A percentile compares a stretch with the other conserved stretches of the same genome.
Evolutionary conservation across 2,888 invertebrate genomes (phyloP).

Genomic region (Coelinius sp.): DNA sequence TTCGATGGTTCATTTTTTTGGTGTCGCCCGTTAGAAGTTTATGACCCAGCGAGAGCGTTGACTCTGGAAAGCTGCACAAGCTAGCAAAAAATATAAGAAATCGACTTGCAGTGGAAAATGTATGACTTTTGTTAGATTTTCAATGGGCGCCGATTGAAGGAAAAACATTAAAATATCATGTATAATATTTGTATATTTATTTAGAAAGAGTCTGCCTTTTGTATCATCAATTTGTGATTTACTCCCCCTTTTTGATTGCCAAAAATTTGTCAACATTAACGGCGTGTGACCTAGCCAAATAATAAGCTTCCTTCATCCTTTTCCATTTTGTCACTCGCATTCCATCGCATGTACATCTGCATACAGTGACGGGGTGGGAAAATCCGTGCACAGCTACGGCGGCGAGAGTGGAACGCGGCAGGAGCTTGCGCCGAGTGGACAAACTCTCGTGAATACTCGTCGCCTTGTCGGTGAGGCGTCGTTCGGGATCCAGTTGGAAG

Average conservation of each 20-base stretch:
- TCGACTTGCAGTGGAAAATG: constrained; percentile 9
- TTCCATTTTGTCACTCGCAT: background rate
- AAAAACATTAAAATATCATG: too few relatives aligned
- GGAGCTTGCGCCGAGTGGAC: constrained; percentile 59
- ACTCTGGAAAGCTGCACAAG: constrained; percentile 1
- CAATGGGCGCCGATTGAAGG: background rate
- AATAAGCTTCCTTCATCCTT: background rate
- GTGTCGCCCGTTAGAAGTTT: background rate
- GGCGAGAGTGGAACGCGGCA: constrained; percentile 26
- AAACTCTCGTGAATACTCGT: constrained; percentile 40
- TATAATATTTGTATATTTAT: too few relatives aligned
- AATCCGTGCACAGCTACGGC: background rate
- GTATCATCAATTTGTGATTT: too few relatives aligned
- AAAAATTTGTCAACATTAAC: background rate
- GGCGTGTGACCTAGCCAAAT: constrained; percentile 9
- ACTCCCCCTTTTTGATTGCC: background rate
- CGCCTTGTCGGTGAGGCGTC: constrained; percentile 41
- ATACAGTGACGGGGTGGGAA: constrained; percentile 14
- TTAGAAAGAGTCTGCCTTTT: too few relatives aligned
- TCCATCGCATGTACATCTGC: constrained; percentile 15
- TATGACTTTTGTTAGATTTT: background rate
- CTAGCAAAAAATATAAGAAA: background rate
- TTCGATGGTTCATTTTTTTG: background rate
- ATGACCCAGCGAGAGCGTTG: constrained; percentile 10
- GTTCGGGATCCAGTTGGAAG: constrained; percentile 60